Evolutionary conservation across 2,113 vertebrate species (phyloP).

Genomic region (Panthera tigris): DNA sequence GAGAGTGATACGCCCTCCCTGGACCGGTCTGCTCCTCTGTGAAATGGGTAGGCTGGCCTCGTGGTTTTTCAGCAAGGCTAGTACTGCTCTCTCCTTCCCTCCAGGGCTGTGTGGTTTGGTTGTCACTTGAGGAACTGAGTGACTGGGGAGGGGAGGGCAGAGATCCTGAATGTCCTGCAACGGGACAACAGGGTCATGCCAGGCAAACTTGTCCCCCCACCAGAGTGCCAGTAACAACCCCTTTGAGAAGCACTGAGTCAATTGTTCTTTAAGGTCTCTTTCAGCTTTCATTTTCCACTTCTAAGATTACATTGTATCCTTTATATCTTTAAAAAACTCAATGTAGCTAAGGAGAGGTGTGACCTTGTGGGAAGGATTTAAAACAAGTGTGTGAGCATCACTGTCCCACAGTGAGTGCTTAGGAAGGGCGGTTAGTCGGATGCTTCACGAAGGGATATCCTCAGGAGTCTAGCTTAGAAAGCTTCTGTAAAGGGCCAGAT

Average conservation of each 20-base stretch:
- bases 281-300: background rate
- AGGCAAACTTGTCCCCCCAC: background rate
- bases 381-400: background rate
- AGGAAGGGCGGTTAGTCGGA: background rate
- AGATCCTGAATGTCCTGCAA: background rate
- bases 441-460: background rate
- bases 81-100: background rate
- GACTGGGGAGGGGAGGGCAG: background rate
- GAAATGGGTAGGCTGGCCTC: background rate
- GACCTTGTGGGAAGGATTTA: background rate
- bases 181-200: background rate
- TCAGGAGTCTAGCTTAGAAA: background rate
- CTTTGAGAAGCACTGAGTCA: background rate
- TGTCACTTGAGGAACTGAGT: background rate
- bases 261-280: background rate
- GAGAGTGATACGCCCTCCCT: rapidly evolving
- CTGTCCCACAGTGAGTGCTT: background rate
- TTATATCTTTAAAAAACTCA: background rate
- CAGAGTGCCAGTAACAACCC: rapidly evolving
- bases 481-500: background rate
- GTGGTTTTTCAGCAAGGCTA: background rate
- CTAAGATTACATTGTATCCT: background rate
- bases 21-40: background rate
- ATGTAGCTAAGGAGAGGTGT: background rate
- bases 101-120: background rate